Base-by-base conservation (phyloP, 2,888 invertebrate genomes). In the Alviniconcha strummeri region DNA sequence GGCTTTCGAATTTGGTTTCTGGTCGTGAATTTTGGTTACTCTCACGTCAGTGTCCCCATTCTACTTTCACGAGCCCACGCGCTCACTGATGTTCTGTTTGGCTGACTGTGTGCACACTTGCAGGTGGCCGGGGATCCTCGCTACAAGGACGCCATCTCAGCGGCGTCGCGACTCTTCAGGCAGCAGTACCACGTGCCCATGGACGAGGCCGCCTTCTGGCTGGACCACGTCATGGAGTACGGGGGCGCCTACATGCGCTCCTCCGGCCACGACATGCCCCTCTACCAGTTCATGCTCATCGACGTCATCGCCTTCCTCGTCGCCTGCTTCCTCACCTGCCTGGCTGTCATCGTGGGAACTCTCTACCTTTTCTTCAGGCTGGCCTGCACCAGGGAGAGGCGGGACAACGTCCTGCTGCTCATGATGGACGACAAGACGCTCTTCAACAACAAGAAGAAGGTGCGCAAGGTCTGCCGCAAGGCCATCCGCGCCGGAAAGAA, bases 191-290 rank as follows among this genome's bases (percentile, higher is more conserved):
- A 86, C 76, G 84, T 84, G 6, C 87, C 90, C 15, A 60, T 72
- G 64, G 84, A 89, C 79, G 82, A 85, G 52, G 88, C 89, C 11
- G 89, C 87, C 15, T 88, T 85, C 82, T 89, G 89, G 87, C 80
- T 90, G 17, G 90, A 90, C 80, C 89, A 90, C 83, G 88, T 90
- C 76, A 84, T 90, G 72, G 84, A 86, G 69, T 87, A 87, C 85
- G 90, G 90, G 8, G 89, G 87, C 17, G 80, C 83, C 19, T 89
- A 90, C 84, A 83, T 90, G 80, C 79, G 86, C 11, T 87, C 89
- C 13, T 79, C 86, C 7, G 82, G 85, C 4, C 84, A 84, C 79
- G 77, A 84, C 36, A 83, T 86, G 84, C 83, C 84, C 5, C 86
- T 88, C 83, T 90, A 90, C 82, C 87, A 89, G 80, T 90, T 87